These are phyloP conservation scores for Maniola hyperantus DNA, from an alignment of 2,888 invertebrate species.

Conservation along the genomic window DNA sequence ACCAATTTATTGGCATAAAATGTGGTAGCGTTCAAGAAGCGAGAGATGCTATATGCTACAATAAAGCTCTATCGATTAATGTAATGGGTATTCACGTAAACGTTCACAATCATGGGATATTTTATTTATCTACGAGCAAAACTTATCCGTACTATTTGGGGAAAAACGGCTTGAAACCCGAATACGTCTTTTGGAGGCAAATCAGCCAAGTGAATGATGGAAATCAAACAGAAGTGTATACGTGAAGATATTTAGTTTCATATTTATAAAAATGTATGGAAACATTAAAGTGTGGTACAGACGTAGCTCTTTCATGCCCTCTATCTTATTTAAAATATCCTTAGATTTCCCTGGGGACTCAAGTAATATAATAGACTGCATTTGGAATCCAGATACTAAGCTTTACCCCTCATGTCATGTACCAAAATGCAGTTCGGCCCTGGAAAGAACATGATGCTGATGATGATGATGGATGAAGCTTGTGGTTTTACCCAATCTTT, in stretches of 20 bases:
- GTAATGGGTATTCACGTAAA: slow-evolving; percentile 60
- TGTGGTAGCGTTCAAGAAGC: slow-evolving; percentile 69
- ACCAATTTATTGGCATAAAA: slow-evolving; percentile 63
- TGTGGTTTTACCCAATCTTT: no score
- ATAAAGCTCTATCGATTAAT: slow-evolving; percentile 53
- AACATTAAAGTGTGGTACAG: no score
- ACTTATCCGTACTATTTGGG: slow-evolving; percentile 68
- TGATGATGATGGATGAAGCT: no score
- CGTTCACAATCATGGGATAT: slow-evolving; percentile 59
- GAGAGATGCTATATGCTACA: slow-evolving; percentile 62
- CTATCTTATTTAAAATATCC: no score
- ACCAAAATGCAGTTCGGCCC: no score
- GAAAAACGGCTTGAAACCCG: slow-evolving; percentile 58
- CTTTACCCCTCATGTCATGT: no score
- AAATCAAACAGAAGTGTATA: slow-evolving; percentile 63
- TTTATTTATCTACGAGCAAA: slow-evolving; percentile 64
- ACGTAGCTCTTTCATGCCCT: no score
- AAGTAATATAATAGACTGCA: no score
- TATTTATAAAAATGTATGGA: neutral
- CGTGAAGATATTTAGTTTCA: slow-evolving; percentile 42
- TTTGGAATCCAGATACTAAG: no score
- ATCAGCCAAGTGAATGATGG: slow-evolving; percentile 63
- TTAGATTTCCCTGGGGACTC: no score
- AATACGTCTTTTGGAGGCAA: slow-evolving; percentile 62
- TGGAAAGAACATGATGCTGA: no score